A percentile compares a stretch with the other conserved stretches of the same genome.
phyloP scores from a whole-genome alignment of 2,888 invertebrate species.

The Folsomia candida region DNA sequence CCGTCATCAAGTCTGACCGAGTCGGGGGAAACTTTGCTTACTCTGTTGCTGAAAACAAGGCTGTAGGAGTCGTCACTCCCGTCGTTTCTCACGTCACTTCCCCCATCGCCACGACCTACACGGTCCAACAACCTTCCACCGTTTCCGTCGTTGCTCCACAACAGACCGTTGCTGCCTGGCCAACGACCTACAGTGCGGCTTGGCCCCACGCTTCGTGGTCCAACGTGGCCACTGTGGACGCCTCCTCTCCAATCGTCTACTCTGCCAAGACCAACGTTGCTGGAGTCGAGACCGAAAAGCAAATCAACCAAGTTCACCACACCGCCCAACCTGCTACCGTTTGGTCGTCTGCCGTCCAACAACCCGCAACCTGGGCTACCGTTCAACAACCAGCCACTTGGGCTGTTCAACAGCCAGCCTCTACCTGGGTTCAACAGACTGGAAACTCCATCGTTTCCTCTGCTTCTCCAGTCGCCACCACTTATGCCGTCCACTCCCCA shows the following conservation, averaged over 20 bases:
- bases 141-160: neutral
- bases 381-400: neutral
- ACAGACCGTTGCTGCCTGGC: neutral
- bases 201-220: neutral
- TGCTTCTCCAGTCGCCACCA: neutral
- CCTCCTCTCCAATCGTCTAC: slow-evolving; percentile 20
- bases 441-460: too few species aligned
- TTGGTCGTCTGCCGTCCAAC: neutral
- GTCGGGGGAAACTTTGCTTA: slow-evolving; percentile 45
- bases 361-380: neutral
- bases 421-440: too few species aligned
- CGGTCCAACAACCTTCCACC: neutral
- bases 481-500: neutral
- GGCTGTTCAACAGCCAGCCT: neutral
- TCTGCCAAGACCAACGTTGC: slow-evolving; percentile 10
- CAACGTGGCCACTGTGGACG: neutral
- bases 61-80: slow-evolving; percentile 18
- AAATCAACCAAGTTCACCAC: neutral
- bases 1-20: slow-evolving; percentile 37
- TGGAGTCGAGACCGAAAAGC: slow-evolving; percentile 4
- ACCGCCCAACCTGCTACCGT: neutral
- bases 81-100: slow-evolving; percentile 25
- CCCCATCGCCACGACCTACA: slow-evolving; percentile 29
- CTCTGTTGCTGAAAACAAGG: slow-evolving; percentile 27
- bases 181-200: neutral